Evolutionary conservation across 2,797 vertebrate species (phyloP), one percentile per base, ranked within the genome.

Genomic region (Leuciscus waleckii): DNA sequence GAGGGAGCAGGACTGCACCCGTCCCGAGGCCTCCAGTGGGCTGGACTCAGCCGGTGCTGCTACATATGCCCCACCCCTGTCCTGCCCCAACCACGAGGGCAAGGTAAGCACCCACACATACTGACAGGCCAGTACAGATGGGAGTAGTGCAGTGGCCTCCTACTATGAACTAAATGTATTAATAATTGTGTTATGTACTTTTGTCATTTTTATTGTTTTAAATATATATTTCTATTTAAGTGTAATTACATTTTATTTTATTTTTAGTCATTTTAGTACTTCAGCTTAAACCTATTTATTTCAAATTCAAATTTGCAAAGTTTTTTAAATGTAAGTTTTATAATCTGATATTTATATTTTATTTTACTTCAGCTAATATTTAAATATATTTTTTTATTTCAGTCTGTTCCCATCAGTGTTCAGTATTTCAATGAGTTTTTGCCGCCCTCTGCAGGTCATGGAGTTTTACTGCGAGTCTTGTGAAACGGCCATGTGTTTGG

Each of bases 381-480:
- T n/a, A 58, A n/a, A n/a, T 58, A 46, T 46, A 46, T 58, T 58
- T 58, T n/a, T 29, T 29, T 29, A 58, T n/a, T 63, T 29, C 10
- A 13, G 26, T 63, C 26, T 29, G 10, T 29, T n/a, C 21, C n/a
- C 41, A 17, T 29, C 41, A 29, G 4, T 6, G 19, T 74, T 19
- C 37, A 10, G 3, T 11, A 11, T 69, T 58, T 37, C 6, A 85
- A 1, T n/a, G 19, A 7, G 76, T 79, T 54, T 43, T 4, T 61
- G 80, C 58, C 89, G 86, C 92, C 93, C 92, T 78, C 93, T 92
- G 90, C 95, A 98, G 98, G 97, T 96, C 88, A 98, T 99, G 97
- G 98, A 98, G 95, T 97, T 97, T 87, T 99, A 99, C 94, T 99
- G 98, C 43, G 97, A 98, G 93, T 95, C 97, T 0, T 99, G 97